Conservation (phyloP, 2,888 invertebrate genomes). For the Andrena chrysosceles region DNA sequence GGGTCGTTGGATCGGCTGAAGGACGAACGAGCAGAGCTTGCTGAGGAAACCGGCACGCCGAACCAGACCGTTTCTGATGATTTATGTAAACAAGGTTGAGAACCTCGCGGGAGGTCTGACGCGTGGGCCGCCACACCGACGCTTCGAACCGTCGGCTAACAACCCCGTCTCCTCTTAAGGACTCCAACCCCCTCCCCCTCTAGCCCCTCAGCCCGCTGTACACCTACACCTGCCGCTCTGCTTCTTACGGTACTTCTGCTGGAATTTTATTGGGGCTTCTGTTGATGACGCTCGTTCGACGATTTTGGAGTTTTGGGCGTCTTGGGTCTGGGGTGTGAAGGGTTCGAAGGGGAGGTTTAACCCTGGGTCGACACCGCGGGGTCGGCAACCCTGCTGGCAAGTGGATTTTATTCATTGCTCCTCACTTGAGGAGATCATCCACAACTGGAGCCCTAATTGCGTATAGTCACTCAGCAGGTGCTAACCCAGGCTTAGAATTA, state of each 20-base stretch:
- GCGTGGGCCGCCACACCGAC: conserved; percentile 59
- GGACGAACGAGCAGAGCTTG: conserved; percentile 44
- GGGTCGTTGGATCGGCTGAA: conserved; percentile 64
- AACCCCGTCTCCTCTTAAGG: conserved; percentile 67
- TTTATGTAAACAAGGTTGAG: conserved; percentile 81
- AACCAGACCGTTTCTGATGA: conserved; percentile 69
- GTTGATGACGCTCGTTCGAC: neutral
- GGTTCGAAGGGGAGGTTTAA: neutral
- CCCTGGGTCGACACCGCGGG: neutral
- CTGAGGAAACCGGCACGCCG: conserved; percentile 20
- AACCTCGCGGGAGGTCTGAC: conserved; percentile 73
- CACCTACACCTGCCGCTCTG: conserved; percentile 24
- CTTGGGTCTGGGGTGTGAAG: neutral
- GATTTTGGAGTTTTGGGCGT: neutral
- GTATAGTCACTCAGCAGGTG: no score
- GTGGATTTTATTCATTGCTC: no score
- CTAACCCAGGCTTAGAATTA: no score
- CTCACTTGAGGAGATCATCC: no score
- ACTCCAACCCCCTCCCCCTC: conserved; percentile 35
- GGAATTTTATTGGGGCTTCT: conserved; percentile 21
- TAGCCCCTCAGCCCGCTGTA: neutral
- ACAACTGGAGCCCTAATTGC: no score
- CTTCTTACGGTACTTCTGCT: conserved; percentile 27
- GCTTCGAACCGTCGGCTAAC: conserved; percentile 70
- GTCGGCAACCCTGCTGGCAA: no score